Conservation (phyloP, 64 coral and sea anemone genomes). For the Hydrozoanthus tunicans region DNA sequence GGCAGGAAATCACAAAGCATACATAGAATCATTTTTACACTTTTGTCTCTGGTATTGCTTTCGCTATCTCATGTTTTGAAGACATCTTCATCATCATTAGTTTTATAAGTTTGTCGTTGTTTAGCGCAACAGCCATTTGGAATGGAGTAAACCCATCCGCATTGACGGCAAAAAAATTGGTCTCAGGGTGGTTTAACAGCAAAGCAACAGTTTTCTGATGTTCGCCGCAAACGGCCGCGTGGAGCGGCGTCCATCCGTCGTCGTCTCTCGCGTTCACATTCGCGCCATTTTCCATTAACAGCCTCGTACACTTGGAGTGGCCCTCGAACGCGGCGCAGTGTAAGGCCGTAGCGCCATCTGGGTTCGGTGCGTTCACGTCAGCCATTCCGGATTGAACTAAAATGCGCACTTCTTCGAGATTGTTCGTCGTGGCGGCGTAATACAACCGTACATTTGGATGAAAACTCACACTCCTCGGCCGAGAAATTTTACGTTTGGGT, state of each 20-base stretch:
- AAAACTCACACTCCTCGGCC: conserved; percentile 90
- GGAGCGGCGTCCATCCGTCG: conserved; percentile 84
- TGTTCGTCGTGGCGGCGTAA: conserved; percentile 84
- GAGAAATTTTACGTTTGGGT: conserved; percentile 60
- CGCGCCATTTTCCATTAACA: conserved; percentile 71
- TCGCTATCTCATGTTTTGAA: not conserved
- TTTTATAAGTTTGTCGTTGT: conserved; percentile 71
- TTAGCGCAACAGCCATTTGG: conserved; percentile 89
- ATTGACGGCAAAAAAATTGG: conserved; percentile 65
- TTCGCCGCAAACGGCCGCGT: conserved; percentile 77
- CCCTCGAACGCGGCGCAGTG: conserved; percentile 84
- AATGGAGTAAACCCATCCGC: conserved; percentile 77
- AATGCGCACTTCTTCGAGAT: conserved; percentile 75
- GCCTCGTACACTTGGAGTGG: conserved; percentile 57
- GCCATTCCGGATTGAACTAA: conserved; percentile 83
- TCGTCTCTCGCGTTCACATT: conserved; percentile 67
- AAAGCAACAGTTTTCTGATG: conserved; percentile 59
- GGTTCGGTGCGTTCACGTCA: conserved; percentile 79
- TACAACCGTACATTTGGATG: conserved; percentile 84
- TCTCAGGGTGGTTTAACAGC: conserved; percentile 48
- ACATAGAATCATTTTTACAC: not conserved
- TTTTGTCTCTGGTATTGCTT: conserved; percentile 17
- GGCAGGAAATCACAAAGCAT: too few relatives aligned
- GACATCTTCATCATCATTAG: conserved; percentile 46
- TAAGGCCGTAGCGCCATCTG: conserved; percentile 84